phyloP scores from a whole-genome alignment of 2,797 vertebrate species.

The Spea hammondii region DNA sequence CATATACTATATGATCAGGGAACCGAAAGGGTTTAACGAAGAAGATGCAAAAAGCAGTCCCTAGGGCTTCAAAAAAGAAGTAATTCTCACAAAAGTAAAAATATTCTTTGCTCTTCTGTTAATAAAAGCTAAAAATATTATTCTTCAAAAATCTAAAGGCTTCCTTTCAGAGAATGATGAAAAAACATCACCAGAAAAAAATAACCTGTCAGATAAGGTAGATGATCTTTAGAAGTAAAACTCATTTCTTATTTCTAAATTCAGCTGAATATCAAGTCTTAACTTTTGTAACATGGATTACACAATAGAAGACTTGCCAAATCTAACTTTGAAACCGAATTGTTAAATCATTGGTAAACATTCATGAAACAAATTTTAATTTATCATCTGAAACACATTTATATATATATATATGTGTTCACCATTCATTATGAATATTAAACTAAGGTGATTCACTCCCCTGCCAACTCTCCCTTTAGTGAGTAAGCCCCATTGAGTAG shows the following conservation, averaged over 20 bases:
- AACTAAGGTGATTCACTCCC: too few species aligned
- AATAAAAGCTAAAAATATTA: constrained; percentile 18
- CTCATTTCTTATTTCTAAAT: constrained; percentile 15
- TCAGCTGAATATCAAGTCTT: neutral
- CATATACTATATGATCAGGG: neutral
- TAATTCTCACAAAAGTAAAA: constrained; percentile 27
- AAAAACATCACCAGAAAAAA: constrained; percentile 23
- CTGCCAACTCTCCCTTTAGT: too few species aligned
- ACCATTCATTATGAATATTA: too few species aligned
- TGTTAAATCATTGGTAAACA: too few species aligned
- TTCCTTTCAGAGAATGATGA: constrained; percentile 11
- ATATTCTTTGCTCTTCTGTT: constrained; percentile 7
- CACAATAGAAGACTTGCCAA: neutral
- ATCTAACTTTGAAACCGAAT: too few species aligned
- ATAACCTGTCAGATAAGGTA: neutral
- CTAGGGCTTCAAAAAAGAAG: constrained; percentile 2
- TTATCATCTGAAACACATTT: too few species aligned
- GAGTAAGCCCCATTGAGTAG: too few species aligned
- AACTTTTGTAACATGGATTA: neutral
- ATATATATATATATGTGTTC: too few species aligned
- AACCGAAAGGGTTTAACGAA: constrained; percentile 15
- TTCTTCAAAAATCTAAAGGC: constrained; percentile 23
- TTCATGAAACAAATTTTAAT: too few species aligned
- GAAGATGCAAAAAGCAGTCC: constrained; percentile 30
- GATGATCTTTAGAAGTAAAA: constrained; percentile 11